Base-by-base conservation (phyloP, 92 coral and sea anemone species). In the Micromussa lordhowensis region DNA sequence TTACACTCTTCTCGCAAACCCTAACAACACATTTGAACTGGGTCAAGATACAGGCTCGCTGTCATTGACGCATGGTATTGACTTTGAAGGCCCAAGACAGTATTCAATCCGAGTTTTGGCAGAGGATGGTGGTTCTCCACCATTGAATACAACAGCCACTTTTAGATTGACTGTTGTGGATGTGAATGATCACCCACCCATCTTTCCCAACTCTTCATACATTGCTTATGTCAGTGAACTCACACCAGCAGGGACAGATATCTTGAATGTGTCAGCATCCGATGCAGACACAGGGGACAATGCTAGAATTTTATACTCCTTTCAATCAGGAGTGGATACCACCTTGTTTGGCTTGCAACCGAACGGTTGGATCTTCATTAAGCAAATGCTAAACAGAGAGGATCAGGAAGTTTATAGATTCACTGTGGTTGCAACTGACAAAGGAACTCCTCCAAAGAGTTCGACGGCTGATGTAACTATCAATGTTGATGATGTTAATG, bases 141-240 rank as follows among this genome's bases (percentile, higher is more conserved):
- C 92, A 4, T 58, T 79, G 55, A 88, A 85, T 63, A 48, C 94
- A 10, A 92, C 94, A 21, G 95, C 91, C n/a, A 77, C 87, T 29
- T 86, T 98, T 32, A 87, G 87, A 54, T 49, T 98, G 11, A 92
- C 85, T 70, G 95, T 98, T 54, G 92, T 98, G 44, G 99, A 98
- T 89, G 94, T 93, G 26, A 98, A 98, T 91, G 99, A 98, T 87
- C 94, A 98, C 82, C 79, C 93, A 9, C 99, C 99, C 55, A 94
- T 88, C 51, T 92, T 98, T 36, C 26, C 80, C 29, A 93, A 98
- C 48, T 82, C 98, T 9, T 88, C 95, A 0, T 95, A 95, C 69
- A 35, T 81, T 63, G 87, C 91, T 12, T 81, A 81, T 87, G 98
- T 98, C 36, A 89, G 86, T 72, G 98, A 96, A 63, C 68, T 61